Evolutionary conservation across 2,888 invertebrate genomes (phyloP).

Genomic region (Gortyna flavago): DNA sequence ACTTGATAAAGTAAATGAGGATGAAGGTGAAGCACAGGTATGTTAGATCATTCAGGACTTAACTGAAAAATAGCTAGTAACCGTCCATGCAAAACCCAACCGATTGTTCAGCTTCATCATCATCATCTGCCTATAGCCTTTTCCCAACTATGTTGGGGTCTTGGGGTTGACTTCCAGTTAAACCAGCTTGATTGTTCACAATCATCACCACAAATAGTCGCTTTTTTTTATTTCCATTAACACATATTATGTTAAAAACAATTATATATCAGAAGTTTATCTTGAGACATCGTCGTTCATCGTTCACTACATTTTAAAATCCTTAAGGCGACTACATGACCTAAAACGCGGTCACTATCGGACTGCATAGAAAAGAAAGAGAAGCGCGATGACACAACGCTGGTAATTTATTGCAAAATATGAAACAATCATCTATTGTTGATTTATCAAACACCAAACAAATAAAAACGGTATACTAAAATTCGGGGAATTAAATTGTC

Average conservation of each 20-base stretch:
- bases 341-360: no score
- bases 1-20: constrained; percentile 91
- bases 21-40: constrained; percentile 81
- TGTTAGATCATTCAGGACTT: constrained; percentile 10
- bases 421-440: no score
- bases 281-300: background rate
- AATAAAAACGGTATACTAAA: no score
- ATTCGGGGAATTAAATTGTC: no score
- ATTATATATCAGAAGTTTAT: no score
- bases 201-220: background rate
- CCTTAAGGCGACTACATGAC: no score
- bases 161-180: background rate
- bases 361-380: no score
- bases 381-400: no score
- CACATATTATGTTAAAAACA: background rate
- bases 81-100: background rate
- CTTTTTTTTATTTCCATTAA: background rate
- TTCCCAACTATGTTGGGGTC: background rate
- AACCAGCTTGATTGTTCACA: background rate
- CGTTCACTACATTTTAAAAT: background rate
- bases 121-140: background rate
- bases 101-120: background rate
- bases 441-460: no score
- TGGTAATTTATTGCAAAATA: no score
- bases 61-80: background rate